These are phyloP conservation scores for Metopia argyrocephala DNA, from an alignment of 2,888 invertebrate genomes.

Conservation along the genomic window DNA sequence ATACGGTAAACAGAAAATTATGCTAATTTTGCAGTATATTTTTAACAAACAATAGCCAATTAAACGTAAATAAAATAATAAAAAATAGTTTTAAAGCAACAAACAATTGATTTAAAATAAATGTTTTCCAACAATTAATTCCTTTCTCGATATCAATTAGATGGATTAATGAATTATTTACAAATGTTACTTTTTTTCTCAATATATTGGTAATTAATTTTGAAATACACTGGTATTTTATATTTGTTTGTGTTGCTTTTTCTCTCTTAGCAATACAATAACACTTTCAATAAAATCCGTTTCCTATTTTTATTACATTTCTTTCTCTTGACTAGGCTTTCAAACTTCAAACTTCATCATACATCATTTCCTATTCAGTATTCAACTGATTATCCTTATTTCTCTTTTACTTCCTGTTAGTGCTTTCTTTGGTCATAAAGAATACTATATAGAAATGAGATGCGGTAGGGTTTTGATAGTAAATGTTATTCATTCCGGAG, in stretches of 20 bases:
- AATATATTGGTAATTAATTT: not conserved
- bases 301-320: not conserved
- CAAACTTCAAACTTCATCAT: not conserved
- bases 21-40: too few relatives aligned
- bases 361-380: not conserved
- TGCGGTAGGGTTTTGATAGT: not conserved
- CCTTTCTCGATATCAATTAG: not conserved
- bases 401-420: constrained; percentile 42
- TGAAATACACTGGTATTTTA: not conserved
- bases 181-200: not conserved
- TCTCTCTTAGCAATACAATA: not conserved
- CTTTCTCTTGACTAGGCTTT: not conserved
- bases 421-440: not conserved
- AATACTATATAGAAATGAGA: not conserved
- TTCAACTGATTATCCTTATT: constrained; percentile 46
- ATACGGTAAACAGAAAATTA: too few relatives aligned
- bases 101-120: not conserved
- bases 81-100: not conserved
- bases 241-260: not conserved
- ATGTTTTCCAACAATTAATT: not conserved
- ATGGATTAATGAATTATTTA: not conserved
- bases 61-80: too few relatives aligned
- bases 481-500: constrained; percentile 17
- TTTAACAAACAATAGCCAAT: too few relatives aligned
- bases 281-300: not conserved